Evolutionary conservation across 1,140 invertebrate species (phyloP).

Genomic region (Pogonognathellus flavescens): DNA sequence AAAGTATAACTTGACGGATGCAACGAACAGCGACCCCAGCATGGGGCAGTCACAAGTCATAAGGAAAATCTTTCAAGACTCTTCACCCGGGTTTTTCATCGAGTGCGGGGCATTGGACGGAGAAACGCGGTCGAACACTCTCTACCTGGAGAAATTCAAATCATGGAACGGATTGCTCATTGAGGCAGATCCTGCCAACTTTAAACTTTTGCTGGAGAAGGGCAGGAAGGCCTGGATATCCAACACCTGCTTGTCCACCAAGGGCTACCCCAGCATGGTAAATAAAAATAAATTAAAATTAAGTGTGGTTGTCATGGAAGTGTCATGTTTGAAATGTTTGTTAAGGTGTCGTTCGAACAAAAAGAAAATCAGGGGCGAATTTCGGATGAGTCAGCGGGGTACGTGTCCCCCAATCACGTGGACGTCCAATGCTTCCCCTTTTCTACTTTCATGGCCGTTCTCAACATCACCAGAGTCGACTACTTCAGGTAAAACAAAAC

Average conservation of each 20-base stretch:
- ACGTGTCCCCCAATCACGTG: slow-evolving; percentile 58
- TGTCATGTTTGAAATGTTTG: slow-evolving; percentile 69
- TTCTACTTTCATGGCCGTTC: slow-evolving; percentile 79
- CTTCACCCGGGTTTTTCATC: slow-evolving; percentile 45
- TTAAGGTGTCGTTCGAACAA: slow-evolving; percentile 70
- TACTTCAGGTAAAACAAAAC: slow-evolving; percentile 71
- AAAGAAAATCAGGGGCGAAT: slow-evolving; percentile 69
- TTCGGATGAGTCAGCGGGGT: slow-evolving; percentile 62
- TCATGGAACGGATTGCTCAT: slow-evolving; percentile 73
- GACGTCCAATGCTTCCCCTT: slow-evolving; percentile 86
- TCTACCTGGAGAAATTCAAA: slow-evolving; percentile 70
- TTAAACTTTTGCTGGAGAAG: slow-evolving; percentile 70
- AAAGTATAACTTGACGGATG: slow-evolving; percentile 71
- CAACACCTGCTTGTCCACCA: slow-evolving; percentile 71
- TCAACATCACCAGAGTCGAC: slow-evolving; percentile 69
- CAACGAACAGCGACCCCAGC: slow-evolving; percentile 68
- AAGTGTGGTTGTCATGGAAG: slow-evolving; percentile 67
- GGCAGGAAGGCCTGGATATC: slow-evolving; percentile 71
- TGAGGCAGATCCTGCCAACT: slow-evolving; percentile 73
- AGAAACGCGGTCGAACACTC: slow-evolving; percentile 68
- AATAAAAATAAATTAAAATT: slow-evolving; percentile 54
- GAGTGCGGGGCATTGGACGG: slow-evolving; percentile 68
- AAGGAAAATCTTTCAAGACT: slow-evolving; percentile 23
- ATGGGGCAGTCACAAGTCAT: slow-evolving; percentile 50
- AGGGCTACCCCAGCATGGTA: slow-evolving; percentile 70